Conservation (phyloP, 2,888 invertebrate species). For the Cryptops parisi region DNA sequence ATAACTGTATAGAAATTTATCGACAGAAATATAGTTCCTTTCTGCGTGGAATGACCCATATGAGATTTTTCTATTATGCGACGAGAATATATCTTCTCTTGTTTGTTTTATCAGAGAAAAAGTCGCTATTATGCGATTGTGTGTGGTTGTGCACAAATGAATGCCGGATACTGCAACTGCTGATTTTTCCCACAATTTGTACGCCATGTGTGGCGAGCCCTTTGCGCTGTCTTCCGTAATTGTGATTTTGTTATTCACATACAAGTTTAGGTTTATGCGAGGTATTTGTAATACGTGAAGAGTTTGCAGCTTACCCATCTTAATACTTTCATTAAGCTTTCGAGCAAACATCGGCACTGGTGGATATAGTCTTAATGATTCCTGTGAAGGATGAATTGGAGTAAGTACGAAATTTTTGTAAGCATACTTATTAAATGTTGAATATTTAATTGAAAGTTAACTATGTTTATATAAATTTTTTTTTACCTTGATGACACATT, state of each 20-base stretch:
- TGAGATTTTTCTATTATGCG: too few relatives aligned
- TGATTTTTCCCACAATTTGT: too few relatives aligned
- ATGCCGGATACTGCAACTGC: too few relatives aligned
- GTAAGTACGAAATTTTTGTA: not conserved
- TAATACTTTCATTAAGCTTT: not conserved
- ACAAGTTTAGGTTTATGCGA: not conserved
- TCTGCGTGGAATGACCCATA: too few relatives aligned
- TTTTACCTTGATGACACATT: slow-evolving; percentile 15
- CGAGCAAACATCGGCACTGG: not conserved
- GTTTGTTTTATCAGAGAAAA: too few relatives aligned
- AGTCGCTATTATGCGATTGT: too few relatives aligned
- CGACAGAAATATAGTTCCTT: too few relatives aligned
- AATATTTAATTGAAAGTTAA: not conserved
- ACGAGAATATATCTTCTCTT: too few relatives aligned
- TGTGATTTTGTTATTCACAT: not conserved
- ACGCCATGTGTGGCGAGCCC: not conserved
- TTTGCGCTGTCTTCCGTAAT: not conserved
- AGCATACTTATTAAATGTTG: not conserved
- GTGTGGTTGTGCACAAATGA: too few relatives aligned
- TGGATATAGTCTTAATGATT: slow-evolving; percentile 1
- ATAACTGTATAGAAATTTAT: too few relatives aligned
- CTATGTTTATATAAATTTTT: not conserved
- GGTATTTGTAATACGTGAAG: not conserved
- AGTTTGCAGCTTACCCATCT: not conserved
- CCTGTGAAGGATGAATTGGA: not conserved